Conservation (phyloP, 2,797 vertebrate species). For the Tachyglossus aculeatus region DNA sequence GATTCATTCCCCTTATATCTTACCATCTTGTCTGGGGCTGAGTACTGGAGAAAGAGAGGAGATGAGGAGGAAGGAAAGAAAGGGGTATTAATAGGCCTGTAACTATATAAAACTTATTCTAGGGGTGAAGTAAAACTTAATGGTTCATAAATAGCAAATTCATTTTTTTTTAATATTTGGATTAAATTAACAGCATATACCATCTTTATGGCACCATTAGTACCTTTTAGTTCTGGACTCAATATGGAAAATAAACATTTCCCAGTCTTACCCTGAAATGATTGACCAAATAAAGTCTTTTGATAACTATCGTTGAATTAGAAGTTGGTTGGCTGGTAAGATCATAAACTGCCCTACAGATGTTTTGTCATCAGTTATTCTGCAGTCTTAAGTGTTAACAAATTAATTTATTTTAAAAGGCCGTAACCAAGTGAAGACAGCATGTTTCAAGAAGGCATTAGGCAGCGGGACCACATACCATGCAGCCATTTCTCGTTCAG, state of each 20-base stretch:
- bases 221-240: slow-evolving; percentile 65
- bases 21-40: background rate
- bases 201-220: slow-evolving; percentile 75
- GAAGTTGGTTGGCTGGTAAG: slow-evolving; percentile 26
- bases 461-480: slow-evolving; percentile 55
- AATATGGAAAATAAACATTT: slow-evolving; percentile 68
- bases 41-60: background rate
- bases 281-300: slow-evolving; percentile 69
- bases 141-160: slow-evolving; percentile 78
- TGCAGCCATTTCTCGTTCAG: slow-evolving; percentile 54
- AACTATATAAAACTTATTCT: slow-evolving; percentile 74
- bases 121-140: slow-evolving; percentile 72
- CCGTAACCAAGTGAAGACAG: slow-evolving; percentile 69
- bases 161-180: slow-evolving; percentile 77
- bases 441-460: slow-evolving; percentile 23
- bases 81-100: slow-evolving; percentile 63
- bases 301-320: slow-evolving; percentile 67
- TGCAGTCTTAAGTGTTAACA: slow-evolving; percentile 65
- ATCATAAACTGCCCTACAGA: slow-evolving; percentile 62
- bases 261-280: slow-evolving; percentile 58
- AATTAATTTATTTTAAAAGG: slow-evolving; percentile 75
- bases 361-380: slow-evolving; percentile 60
- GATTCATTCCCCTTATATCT: background rate
- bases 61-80: slow-evolving; percentile 13
- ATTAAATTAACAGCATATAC: slow-evolving; percentile 77